Base-by-base conservation (phyloP, 2,113 vertebrate species). In the Cygnus buccinator region DNA sequence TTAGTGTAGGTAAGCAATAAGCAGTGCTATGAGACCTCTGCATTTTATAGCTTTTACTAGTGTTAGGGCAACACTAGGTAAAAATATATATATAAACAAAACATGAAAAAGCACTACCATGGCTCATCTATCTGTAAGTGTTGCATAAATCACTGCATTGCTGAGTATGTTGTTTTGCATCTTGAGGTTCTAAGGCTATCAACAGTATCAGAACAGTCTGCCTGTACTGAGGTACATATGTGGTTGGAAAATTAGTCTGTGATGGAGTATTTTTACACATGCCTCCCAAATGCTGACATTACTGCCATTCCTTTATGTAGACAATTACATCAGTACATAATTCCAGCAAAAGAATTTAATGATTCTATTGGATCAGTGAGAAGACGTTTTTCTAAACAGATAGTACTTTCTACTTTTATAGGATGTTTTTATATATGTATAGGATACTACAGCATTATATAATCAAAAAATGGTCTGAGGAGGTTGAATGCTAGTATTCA, bases 221-320 rank as follows among this genome's bases (percentile, higher is more conserved):
- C 7, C 58, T 58, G 23, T 46, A 10, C 31, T 43, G 61, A 78
- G 43, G 10, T 22, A 44, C 7, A 10, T 11, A 4, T 20, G 3
- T 6, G 29, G 29, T 1, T 79, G 78, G 25, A 72, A 87, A 87
- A 78, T 75, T 37, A 39, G 20, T 28, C 17, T 6, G 1, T 57
- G 31, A 12, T 48, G n/a, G n/a, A 68, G 25, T 20, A 31, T 4
- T 67, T 37, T 72, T 9, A 50, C 18, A 43, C 0, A 1, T 11
- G 5, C 22, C 37, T 43, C 1, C 1, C 5, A 68, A 78, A 79
- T 0, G 0, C n/a, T 52, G 55, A 16, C 4, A 2, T 17, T 50
- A 18, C 16, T 3, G 3, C 33, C 12, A 18, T 9, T n/a, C 18
- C 11, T 57, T 90, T 50, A 4, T 37, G 21, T 15, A 50, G 39